These are phyloP conservation scores for Phortica variegata DNA, from an alignment of 1,140 invertebrate genomes.

Conservation along the genomic window DNA sequence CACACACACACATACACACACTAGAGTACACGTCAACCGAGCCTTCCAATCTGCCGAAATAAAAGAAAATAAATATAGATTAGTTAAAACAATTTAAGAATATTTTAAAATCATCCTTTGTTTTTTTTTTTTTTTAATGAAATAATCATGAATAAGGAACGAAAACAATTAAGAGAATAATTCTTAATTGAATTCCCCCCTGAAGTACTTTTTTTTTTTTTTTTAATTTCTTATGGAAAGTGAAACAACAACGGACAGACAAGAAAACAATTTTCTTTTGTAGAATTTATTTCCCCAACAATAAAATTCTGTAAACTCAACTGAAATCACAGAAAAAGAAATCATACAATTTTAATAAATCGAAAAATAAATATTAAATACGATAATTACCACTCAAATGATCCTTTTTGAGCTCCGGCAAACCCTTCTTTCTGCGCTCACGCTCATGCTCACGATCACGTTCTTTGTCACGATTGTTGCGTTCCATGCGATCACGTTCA, in stretches of 20 bases:
- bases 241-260: too few relatives aligned
- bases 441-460: constrained; percentile 77
- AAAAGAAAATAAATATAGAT: constrained; percentile 15
- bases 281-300: too few relatives aligned
- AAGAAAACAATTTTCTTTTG: too few relatives aligned
- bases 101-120: background rate
- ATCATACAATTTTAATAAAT: too few relatives aligned
- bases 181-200: too few relatives aligned
- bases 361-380: background rate
- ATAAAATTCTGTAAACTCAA: too few relatives aligned
- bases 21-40: constrained; percentile 46
- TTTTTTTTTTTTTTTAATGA: background rate
- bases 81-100: constrained; percentile 15
- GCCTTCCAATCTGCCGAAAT: constrained; percentile 38
- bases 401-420: constrained; percentile 84
- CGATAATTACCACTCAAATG: constrained; percentile 74
- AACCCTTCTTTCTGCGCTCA: constrained; percentile 81
- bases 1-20: constrained; percentile 15
- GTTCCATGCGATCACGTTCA: constrained; percentile 62
- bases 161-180: too few relatives aligned
- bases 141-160: too few relatives aligned
- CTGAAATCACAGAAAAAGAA: too few relatives aligned
- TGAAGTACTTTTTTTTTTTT: too few relatives aligned
- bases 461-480: constrained; percentile 69
- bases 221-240: too few relatives aligned